Conservation (phyloP, 2,113 vertebrate genomes). For the Chamaea fasciata region DNA sequence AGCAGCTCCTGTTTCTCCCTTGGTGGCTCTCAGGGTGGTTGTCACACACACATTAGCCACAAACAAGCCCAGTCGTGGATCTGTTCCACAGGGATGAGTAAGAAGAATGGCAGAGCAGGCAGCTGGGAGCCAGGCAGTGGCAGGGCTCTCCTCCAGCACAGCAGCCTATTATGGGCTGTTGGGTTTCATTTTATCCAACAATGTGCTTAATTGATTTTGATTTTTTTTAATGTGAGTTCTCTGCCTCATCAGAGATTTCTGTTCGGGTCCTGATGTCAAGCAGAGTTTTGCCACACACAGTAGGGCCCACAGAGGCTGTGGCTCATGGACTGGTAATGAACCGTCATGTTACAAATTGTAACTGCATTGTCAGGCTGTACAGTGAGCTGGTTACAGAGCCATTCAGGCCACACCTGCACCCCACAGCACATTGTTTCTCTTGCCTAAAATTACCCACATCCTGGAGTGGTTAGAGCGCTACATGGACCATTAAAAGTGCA, state of each 20-base stretch:
- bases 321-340: not conserved
- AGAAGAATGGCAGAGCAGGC: not conserved
- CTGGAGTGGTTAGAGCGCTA: constrained; percentile 7
- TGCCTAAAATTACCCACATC: not conserved
- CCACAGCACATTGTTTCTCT: not conserved
- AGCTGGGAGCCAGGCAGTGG: not conserved
- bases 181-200: not conserved
- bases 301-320: not conserved
- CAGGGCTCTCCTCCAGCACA: not conserved
- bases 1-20: not conserved
- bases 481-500: not conserved
- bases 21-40: not conserved
- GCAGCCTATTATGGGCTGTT: not conserved
- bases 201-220: not conserved
- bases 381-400: not conserved
- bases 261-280: not conserved
- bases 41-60: not conserved
- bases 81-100: not conserved
- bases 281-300: not conserved
- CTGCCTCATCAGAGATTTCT: not conserved
- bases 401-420: not conserved
- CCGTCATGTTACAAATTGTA: not conserved
- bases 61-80: not conserved
- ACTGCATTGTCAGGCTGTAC: not conserved
- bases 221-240: not conserved